Evolutionary conservation across 2,888 invertebrate species (phyloP).

Genomic region (Germaria angustata): DNA sequence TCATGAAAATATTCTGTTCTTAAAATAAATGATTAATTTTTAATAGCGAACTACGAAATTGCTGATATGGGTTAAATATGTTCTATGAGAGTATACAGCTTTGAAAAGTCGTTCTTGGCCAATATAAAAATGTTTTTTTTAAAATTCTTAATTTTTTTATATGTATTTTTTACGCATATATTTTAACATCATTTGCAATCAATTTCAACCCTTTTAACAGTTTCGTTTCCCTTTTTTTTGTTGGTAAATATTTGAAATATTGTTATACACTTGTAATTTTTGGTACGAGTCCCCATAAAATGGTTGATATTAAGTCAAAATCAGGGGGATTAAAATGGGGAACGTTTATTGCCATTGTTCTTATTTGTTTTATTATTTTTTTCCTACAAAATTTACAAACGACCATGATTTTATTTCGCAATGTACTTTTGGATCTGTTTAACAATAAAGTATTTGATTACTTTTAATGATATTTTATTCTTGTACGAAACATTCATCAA

Average conservation of each 20-base stretch:
- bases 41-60: no score
- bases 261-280: constrained; percentile 72
- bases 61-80: no score
- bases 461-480: constrained; percentile 56
- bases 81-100: not conserved
- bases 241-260: constrained; percentile 73
- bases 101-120: not conserved
- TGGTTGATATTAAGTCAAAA: constrained; percentile 13
- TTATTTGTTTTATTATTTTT: constrained; percentile 47
- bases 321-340: not conserved
- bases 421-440: constrained; percentile 20
- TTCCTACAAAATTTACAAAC: constrained; percentile 12
- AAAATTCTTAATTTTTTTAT: not conserved
- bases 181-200: constrained; percentile 64
- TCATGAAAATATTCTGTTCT: no score
- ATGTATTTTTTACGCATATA: constrained; percentile 39
- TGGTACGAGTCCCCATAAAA: constrained; percentile 30
- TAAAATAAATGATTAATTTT: no score
- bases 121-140: no score
- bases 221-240: constrained; percentile 34
- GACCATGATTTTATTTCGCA: constrained; percentile 52
- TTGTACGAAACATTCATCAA: constrained; percentile 65
- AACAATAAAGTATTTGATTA: constrained; percentile 47
- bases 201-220: constrained; percentile 61
- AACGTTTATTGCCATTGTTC: constrained; percentile 35